Evolutionary conservation across 2,113 vertebrate genomes (phyloP).

Genomic region (Turnix velox): DNA sequence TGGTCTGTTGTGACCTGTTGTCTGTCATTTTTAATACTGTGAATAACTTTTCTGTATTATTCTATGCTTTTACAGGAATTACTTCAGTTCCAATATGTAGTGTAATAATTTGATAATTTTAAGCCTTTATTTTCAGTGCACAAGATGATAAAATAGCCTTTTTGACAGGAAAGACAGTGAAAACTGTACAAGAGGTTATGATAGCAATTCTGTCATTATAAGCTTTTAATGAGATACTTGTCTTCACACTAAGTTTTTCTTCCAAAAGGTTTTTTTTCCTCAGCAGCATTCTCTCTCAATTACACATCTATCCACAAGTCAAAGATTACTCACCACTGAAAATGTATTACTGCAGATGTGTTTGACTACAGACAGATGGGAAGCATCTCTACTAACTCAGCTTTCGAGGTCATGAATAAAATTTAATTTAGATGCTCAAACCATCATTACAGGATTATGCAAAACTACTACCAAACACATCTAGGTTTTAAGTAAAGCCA

Average conservation of each 20-base stretch:
- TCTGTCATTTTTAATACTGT: not conserved
- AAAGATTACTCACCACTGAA: conserved; percentile 29
- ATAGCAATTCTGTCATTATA: not conserved
- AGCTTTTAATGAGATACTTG: conserved; percentile 11
- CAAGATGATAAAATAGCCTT: not conserved
- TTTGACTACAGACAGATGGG: conserved; percentile 10
- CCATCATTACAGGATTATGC: not conserved
- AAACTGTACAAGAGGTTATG: not conserved
- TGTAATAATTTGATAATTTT: not conserved
- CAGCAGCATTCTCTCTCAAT: conserved; percentile 24
- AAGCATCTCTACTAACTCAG: not conserved
- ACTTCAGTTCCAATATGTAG: not conserved
- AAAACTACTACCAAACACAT: not conserved
- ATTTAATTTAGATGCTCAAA: not conserved
- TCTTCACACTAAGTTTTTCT: not conserved
- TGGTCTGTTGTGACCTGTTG: not conserved
- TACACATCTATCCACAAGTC: conserved; percentile 26
- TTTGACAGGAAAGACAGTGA: not conserved
- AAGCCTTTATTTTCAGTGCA: not conserved
- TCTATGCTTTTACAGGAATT: not conserved
- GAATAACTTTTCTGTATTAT: not conserved
- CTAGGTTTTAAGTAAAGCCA: not conserved
- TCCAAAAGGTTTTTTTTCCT: not conserved
- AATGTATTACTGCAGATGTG: conserved; percentile 21
- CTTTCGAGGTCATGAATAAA: not conserved